Evolutionary conservation across 2,888 invertebrate genomes (phyloP).

Genomic region (Dinocampus coccinellae): DNA sequence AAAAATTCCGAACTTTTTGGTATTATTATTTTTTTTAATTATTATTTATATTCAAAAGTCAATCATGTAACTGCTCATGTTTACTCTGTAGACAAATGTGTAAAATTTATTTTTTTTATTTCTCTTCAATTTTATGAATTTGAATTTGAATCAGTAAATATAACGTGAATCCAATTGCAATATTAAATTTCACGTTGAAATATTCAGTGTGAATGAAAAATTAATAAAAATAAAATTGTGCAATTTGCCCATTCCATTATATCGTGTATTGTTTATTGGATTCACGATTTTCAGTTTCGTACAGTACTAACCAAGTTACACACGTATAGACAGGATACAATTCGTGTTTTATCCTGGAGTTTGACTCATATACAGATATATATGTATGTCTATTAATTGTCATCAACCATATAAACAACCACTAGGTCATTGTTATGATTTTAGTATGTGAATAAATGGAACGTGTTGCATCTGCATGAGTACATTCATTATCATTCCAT

Average conservation of each 20-base stretch:
- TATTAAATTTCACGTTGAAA: slow-evolving; percentile 52
- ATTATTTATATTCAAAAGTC: background rate
- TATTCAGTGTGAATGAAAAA: slow-evolving; percentile 43
- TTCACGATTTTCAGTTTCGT: slow-evolving; percentile 11
- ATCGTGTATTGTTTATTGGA: slow-evolving; percentile 46
- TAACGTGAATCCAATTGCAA: too few relatives aligned
- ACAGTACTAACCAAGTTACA: slow-evolving; percentile 7
- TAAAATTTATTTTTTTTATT: background rate
- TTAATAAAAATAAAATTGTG: slow-evolving; percentile 44
- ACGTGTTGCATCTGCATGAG: background rate
- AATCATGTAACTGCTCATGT: background rate
- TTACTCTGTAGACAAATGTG: background rate
- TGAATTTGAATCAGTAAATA: background rate
- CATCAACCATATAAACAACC: background rate
- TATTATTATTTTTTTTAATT: too few relatives aligned
- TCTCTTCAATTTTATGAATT: background rate
- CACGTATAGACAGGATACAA: slow-evolving; percentile 1
- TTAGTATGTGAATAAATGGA: background rate
- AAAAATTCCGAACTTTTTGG: too few relatives aligned
- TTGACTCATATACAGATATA: background rate
- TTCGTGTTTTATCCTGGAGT: background rate
- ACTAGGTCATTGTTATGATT: background rate
- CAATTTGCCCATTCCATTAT: slow-evolving; percentile 44
- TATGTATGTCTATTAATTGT: background rate
- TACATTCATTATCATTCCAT: background rate